Percentiles rank a stretch among this genome's conserved stretches.
Evolutionary conservation across 2,888 invertebrate genomes (phyloP).

Genomic region (Bibio marci): DNA sequence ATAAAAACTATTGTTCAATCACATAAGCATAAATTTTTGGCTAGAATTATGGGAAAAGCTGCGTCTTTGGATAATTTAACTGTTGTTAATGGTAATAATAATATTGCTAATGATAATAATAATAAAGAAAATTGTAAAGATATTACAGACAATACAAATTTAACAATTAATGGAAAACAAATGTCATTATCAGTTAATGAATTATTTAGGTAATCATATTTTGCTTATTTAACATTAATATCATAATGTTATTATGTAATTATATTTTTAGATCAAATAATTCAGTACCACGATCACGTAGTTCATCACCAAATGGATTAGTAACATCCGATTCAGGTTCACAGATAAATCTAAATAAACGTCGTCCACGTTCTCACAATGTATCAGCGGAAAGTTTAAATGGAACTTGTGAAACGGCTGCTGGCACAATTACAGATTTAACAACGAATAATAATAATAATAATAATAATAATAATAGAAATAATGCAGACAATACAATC

Average conservation of each 20-base stretch:
- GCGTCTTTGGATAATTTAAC: conserved; percentile 32
- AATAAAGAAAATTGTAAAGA: no score
- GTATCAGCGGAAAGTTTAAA: conserved; percentile 8
- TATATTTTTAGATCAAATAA: background rate
- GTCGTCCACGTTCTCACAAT: conserved; percentile 10
- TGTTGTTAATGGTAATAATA: conserved; percentile 5
- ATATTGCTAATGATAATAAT: conserved; percentile 3
- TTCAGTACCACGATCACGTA: background rate
- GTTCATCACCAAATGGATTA: background rate
- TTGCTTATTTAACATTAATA: no score
- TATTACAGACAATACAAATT: conserved; percentile 11
- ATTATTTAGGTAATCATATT: conserved; percentile 23
- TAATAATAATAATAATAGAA: no score
- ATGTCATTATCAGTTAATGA: conserved; percentile 30
- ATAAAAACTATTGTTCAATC: conserved; percentile 12
- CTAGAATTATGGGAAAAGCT: conserved; percentile 32
- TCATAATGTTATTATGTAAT: no score
- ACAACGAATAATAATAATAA: no score
- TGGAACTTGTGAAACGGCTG: background rate
- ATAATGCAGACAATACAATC: no score
- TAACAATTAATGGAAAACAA: conserved; percentile 22
- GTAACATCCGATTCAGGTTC: conserved; percentile 2
- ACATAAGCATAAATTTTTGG: conserved; percentile 32
- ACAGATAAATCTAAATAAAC: conserved; percentile 2
- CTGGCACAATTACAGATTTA: background rate